Evolutionary conservation across 2,113 vertebrate species (phyloP), one percentile per base, ranked within the genome.

Genomic region (Chionomys nivalis): DNA sequence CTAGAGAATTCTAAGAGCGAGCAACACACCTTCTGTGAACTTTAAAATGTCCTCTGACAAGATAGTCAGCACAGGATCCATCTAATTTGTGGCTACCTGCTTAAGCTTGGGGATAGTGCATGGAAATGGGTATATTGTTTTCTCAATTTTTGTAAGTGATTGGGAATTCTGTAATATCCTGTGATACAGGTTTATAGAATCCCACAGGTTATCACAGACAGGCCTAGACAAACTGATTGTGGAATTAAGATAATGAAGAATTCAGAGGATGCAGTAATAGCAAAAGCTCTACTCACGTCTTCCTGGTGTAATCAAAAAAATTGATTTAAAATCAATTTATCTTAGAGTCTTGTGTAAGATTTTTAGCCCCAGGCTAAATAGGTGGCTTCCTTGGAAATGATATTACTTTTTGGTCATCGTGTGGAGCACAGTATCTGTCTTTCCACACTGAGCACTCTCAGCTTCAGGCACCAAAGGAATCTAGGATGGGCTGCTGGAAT

Each of bases 361-460:
- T 82, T 90, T 86, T 88, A 63, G 65, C 92, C 79, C 90, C 95
- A 97, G 93, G 81, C 10, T 87, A 31, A 73, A 72, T n/a, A 26
- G 68, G 87, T n/a, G 13, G 2, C 42, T 94, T 81, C 58, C 86
- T 89, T 83, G 44, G 61, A 91, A 82, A 95, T 73, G 89, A 73
- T 94, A 81, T 81, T 83, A 72, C 61, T 94, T 47, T 87, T 77
- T 86, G 88, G 17, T 92, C 39, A 92, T 88, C 44, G 77, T 31
- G 33, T 81, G 72, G 39, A 92, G 81, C 39, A 12, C 1, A 49
- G 61, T 82, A 2, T 76, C 87, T 91, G n/a, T 86, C 42, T 65
- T 90, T 76, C 81, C 36, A 65, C 70, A 75, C 36, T 83, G 44
- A 23, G 26, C 39, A 72, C 31, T 61, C 28, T 76, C 61, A 70